Percentiles rank a stretch among this genome's conserved stretches.
Conservation (phyloP, 2,113 vertebrate genomes). For the Cervus canadensis region DNA sequence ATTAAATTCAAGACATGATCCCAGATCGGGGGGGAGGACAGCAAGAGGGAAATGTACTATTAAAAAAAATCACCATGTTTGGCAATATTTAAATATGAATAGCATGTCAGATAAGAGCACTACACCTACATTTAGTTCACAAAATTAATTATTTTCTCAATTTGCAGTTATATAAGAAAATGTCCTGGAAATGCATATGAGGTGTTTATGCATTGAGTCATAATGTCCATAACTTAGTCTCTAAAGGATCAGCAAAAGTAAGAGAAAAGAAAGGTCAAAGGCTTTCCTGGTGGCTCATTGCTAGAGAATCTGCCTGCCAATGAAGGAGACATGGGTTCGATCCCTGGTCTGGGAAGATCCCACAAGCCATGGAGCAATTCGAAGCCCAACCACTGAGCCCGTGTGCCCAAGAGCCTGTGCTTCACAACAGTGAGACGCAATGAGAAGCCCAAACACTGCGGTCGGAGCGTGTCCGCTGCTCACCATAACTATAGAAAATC, state of each 20-base stretch:
- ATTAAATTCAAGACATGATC: background rate
- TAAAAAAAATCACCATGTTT: background rate
- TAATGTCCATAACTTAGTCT: background rate
- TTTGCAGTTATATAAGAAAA: background rate
- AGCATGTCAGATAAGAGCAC: background rate
- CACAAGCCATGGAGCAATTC: rapidly evolving
- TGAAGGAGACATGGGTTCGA: background rate
- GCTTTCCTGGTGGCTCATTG: background rate
- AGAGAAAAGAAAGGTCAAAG: background rate
- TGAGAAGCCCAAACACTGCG: background rate
- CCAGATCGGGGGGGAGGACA: background rate
- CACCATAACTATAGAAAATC: rapidly evolving
- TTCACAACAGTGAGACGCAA: background rate
- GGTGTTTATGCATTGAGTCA: background rate
- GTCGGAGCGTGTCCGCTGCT: background rate
- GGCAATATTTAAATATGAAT: background rate
- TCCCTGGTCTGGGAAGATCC: background rate
- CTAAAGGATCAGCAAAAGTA: background rate
- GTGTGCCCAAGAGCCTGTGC: background rate
- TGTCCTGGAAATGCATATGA: background rate
- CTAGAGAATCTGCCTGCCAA: background rate
- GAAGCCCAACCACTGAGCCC: background rate
- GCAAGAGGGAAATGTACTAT: background rate
- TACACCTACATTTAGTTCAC: background rate
- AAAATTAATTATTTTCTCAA: background rate